Percentiles rank a stretch among this genome's conserved stretches.
These are phyloP conservation scores for Daphoenositta chrysoptera DNA, from an alignment of 2,113 vertebrate genomes.

Conservation along the genomic window DNA sequence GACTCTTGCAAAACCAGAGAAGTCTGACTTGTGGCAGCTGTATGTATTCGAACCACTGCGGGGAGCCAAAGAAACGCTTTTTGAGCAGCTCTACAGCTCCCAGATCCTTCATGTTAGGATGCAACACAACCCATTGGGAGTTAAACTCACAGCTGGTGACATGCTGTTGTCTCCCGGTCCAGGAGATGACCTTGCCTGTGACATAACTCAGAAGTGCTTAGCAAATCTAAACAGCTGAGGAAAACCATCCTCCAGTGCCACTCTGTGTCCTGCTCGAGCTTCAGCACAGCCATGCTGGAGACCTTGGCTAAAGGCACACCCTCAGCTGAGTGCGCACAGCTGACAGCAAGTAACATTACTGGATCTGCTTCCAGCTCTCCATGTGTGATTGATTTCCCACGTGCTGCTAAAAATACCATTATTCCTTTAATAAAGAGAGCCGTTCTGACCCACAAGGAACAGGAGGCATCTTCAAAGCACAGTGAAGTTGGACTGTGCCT, in stretches of 20 bases:
- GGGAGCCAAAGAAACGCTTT: not conserved
- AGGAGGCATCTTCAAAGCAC: not conserved
- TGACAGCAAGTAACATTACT: accelerated
- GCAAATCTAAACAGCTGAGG: not conserved
- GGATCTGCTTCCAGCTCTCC: not conserved
- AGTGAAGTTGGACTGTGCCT: accelerated
- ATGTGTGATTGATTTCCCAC: accelerated
- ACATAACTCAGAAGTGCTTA: not conserved
- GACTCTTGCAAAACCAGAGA: not conserved
- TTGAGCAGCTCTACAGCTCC: not conserved
- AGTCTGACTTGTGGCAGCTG: not conserved
- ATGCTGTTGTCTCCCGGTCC: not conserved
- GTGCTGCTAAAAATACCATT: not conserved
- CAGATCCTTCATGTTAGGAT: accelerated
- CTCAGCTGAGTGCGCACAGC: not conserved
- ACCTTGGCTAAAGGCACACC: not conserved
- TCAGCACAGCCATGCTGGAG: not conserved
- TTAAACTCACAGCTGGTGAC: not conserved
- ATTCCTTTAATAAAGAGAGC: not conserved
- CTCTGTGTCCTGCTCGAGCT: not conserved
- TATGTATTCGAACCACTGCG: not conserved
- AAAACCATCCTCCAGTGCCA: not conserved
- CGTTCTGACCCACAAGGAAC: not conserved
- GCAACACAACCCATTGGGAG: accelerated
- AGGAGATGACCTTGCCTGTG: not conserved